Conservation (phyloP, 2,113 vertebrate species). For the Jacana jacana region DNA sequence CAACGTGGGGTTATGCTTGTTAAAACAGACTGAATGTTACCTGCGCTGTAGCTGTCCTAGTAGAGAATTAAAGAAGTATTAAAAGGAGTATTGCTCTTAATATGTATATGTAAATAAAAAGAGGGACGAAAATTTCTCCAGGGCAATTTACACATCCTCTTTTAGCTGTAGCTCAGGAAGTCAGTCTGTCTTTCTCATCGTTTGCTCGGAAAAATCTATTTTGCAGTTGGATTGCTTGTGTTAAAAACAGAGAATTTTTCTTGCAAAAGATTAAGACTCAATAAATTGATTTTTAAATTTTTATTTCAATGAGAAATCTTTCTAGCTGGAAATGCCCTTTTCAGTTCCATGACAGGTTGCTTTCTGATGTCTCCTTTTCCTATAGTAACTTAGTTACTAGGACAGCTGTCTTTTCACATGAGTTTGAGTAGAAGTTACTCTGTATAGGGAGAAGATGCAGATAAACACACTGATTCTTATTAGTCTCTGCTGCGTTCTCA, state of each 20-base stretch:
- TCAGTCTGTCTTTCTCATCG: background rate
- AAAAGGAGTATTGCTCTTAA: background rate
- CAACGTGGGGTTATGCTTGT: background rate
- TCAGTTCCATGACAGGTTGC: background rate
- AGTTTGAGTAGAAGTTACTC: background rate
- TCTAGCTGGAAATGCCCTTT: background rate
- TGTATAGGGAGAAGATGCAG: background rate
- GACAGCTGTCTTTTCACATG: background rate
- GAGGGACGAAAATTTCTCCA: background rate
- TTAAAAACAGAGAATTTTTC: background rate
- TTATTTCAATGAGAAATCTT: background rate
- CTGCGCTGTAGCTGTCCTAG: background rate
- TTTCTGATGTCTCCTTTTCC: background rate
- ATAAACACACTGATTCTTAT: background rate
- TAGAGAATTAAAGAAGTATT: background rate
- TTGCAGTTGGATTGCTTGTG: background rate
- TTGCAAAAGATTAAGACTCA: background rate
- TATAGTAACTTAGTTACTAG: background rate
- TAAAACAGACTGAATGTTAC: background rate
- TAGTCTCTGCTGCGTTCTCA: background rate
- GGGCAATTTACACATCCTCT: background rate
- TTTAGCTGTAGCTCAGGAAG: background rate
- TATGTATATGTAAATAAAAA: background rate
- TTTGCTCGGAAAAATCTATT: background rate
- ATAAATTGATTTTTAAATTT: background rate